These are phyloP conservation scores for Mesocentrotus franciscanus DNA, from an alignment of 53 echinoderm and acorn worm species.

Conservation along the genomic window DNA sequence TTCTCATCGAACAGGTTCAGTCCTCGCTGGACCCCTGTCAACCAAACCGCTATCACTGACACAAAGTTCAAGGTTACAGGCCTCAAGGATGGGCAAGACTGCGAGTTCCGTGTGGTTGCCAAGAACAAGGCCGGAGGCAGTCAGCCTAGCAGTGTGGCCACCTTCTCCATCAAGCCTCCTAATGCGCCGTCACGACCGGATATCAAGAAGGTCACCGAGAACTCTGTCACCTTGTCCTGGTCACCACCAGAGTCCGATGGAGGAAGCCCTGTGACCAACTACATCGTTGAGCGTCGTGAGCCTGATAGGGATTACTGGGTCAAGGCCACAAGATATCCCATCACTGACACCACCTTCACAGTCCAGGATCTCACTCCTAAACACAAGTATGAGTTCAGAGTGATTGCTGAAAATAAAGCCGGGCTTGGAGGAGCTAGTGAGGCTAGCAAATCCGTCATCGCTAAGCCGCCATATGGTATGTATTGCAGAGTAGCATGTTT, in stretches of 20 bases:
- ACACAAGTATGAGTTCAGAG: conserved; percentile 90
- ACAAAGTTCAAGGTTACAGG: conserved; percentile 80
- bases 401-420: conserved; percentile 88
- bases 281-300: conserved; percentile 89
- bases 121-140: conserved; percentile 92
- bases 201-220: conserved; percentile 80
- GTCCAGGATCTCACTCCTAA: conserved; percentile 84
- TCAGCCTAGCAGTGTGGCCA: conserved; percentile 79
- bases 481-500: neutral
- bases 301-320: conserved; percentile 83
- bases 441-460: conserved; percentile 79
- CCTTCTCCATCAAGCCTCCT: conserved; percentile 80
- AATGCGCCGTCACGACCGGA: conserved; percentile 83
- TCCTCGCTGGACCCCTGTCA: conserved; percentile 85
- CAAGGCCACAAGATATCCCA: conserved; percentile 72
- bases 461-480: conserved; percentile 95
- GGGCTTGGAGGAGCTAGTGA: conserved; percentile 90
- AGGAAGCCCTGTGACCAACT: conserved; percentile 88
- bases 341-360: conserved; percentile 78
- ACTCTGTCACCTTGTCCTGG: conserved; percentile 87
- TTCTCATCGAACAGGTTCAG: conserved; percentile 60
- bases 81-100: conserved; percentile 79
- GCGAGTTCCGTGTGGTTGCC: conserved; percentile 92
- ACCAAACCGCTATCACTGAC: conserved; percentile 73
- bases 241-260: conserved; percentile 88